Evolutionary conservation across 2,888 invertebrate species (phyloP).

Genomic region (Hydraecia micacea): DNA sequence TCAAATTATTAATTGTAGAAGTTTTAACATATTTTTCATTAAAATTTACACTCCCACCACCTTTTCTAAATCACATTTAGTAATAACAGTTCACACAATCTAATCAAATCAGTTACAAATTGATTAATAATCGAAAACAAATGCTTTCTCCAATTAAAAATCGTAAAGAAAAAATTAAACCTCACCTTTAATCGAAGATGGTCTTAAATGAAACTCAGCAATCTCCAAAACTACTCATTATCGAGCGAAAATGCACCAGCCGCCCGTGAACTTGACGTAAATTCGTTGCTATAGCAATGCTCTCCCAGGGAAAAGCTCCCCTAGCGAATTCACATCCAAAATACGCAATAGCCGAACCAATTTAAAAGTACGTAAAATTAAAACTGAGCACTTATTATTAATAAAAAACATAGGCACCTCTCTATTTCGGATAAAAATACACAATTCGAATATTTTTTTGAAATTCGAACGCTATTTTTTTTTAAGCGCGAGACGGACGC

Average conservation of each 20-base stretch:
- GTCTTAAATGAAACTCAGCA: slow-evolving; percentile 64
- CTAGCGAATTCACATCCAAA: slow-evolving; percentile 74
- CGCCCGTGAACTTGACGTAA: slow-evolving; percentile 88
- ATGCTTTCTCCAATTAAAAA: slow-evolving; percentile 25
- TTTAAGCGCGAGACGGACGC: slow-evolving; percentile 74
- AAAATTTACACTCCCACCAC: background rate
- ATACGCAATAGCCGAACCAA: slow-evolving; percentile 65
- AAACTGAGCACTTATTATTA: slow-evolving; percentile 60
- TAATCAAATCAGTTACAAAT: slow-evolving; percentile 27
- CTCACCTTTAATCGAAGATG: slow-evolving; percentile 63
- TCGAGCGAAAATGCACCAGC: slow-evolving; percentile 89
- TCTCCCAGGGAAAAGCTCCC: slow-evolving; percentile 82
- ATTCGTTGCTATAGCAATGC: slow-evolving; percentile 86
- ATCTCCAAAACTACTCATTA: slow-evolving; percentile 80
- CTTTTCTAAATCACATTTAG: background rate
- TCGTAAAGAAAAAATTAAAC: slow-evolving; percentile 9
- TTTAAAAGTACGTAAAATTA: slow-evolving; percentile 63
- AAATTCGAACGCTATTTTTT: slow-evolving; percentile 74
- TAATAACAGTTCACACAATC: background rate
- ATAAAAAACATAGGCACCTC: slow-evolving; percentile 74
- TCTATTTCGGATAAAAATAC: slow-evolving; percentile 70
- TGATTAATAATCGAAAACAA: slow-evolving; percentile 30
- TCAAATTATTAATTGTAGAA: background rate
- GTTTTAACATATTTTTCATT: background rate
- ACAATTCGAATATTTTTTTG: slow-evolving; percentile 68